phyloP scores from a whole-genome alignment of 2,888 invertebrate species.

The Drosophila fungiperda region DNA sequence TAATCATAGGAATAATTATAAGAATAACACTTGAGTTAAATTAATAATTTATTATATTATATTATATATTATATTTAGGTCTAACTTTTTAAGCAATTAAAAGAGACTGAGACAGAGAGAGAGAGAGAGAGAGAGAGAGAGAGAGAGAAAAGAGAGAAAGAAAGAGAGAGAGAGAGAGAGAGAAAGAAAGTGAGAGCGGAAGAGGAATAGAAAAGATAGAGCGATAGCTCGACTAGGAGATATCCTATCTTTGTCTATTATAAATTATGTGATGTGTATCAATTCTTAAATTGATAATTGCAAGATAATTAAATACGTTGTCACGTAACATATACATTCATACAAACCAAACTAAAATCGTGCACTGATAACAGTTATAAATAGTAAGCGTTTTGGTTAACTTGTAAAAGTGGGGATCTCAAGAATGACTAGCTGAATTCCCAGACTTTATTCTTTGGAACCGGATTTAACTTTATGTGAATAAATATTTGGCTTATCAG shows the following conservation, averaged over 20 bases:
- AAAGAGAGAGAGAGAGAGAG: not conserved
- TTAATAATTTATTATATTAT: not conserved
- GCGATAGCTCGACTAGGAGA: not conserved
- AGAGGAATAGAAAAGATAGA: not conserved
- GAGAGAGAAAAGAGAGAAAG: not conserved
- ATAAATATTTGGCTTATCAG: not conserved
- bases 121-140: not conserved
- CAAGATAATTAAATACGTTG: slow-evolving; percentile 55
- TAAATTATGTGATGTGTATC: not conserved
- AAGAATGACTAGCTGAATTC: slow-evolving; percentile 19
- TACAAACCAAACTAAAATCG: not conserved
- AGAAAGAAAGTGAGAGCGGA: not conserved
- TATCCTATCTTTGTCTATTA: not conserved
- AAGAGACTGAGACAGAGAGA: not conserved
- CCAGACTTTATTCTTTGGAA: slow-evolving; percentile 28
- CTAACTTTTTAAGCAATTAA: not conserved
- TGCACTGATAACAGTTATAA: slow-evolving; percentile 30
- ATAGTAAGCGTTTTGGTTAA: not conserved
- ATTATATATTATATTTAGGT: not conserved
- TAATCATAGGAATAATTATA: not conserved
- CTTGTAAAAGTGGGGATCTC: not conserved
- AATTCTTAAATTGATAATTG: slow-evolving; percentile 57
- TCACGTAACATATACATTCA: slow-evolving; percentile 5
- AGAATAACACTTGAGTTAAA: not conserved
- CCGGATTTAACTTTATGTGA: not conserved